These are phyloP conservation scores for Indri indri DNA, from an alignment of 2,113 vertebrate genomes.

Conservation along the genomic window DNA sequence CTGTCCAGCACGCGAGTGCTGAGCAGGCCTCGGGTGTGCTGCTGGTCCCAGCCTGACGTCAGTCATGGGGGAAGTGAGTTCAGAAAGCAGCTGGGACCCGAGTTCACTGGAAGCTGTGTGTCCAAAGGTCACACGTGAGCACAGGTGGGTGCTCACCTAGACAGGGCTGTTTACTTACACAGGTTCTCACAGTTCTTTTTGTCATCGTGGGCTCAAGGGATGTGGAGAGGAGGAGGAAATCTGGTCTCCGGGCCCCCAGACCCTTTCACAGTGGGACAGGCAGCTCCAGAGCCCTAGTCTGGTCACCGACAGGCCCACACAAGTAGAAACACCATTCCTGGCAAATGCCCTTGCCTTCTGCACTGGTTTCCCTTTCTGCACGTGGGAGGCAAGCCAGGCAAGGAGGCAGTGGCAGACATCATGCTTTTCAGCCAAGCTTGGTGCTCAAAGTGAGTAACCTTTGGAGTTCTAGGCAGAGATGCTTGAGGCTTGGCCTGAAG, in stretches of 20 bases:
- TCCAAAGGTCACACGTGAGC: neutral
- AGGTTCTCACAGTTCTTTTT: neutral
- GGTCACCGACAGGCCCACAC: neutral
- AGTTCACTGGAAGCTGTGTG: neutral
- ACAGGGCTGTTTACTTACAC: neutral
- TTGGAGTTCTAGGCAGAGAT: neutral
- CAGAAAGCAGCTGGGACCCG: neutral
- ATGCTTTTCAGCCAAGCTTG: neutral
- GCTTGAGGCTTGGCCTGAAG: neutral
- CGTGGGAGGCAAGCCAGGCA: neutral
- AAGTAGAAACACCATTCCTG: neutral
- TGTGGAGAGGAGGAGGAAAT: neutral
- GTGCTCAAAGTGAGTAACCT: neutral
- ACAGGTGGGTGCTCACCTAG: neutral
- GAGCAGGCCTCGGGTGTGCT: neutral
- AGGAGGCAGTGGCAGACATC: neutral
- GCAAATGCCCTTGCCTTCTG: neutral
- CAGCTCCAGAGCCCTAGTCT: neutral
- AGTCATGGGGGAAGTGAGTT: neutral
- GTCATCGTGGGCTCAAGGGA: neutral
- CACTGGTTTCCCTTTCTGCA: neutral
- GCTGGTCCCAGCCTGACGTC: neutral
- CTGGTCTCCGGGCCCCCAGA: neutral
- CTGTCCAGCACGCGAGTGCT: neutral
- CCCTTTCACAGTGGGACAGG: neutral